phyloP scores from a whole-genome alignment of 2,797 vertebrate genomes.

The Chiroxiphia lanceolata region DNA sequence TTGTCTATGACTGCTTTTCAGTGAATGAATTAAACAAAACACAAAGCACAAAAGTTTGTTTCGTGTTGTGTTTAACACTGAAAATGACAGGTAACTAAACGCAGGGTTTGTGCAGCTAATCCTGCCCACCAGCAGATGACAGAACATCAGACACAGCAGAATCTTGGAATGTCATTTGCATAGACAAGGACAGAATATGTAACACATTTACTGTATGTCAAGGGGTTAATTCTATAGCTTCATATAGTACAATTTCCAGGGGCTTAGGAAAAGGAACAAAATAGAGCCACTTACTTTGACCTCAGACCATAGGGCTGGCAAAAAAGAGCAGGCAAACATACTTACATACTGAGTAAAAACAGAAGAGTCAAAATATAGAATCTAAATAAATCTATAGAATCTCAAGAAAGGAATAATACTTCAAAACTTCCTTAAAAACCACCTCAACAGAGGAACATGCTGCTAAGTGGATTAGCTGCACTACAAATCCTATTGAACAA shows the following conservation, averaged over 20 bases:
- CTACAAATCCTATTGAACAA: conserved; percentile 50
- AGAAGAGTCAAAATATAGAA: background rate
- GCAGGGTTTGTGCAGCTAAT: background rate
- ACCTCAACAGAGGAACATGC: conserved; percentile 18
- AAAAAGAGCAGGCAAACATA: background rate
- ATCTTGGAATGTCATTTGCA: background rate
- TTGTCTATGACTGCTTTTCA: background rate
- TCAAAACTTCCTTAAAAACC: background rate
- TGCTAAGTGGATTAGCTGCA: conserved; percentile 56
- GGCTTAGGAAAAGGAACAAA: background rate
- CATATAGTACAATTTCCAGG: background rate
- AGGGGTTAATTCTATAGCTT: background rate
- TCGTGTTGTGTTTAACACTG: background rate
- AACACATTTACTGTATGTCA: background rate
- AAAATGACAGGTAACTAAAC: background rate
- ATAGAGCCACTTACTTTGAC: background rate
- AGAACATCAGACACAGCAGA: background rate
- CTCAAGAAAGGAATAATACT: background rate
- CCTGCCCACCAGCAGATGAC: background rate
- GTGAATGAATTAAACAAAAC: background rate
- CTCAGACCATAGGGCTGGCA: background rate
- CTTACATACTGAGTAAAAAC: background rate
- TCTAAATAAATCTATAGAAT: background rate
- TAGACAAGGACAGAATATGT: background rate
- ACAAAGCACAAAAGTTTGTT: background rate